These are phyloP conservation scores for Varanus salvator DNA, from an alignment of 2,113 vertebrate species.

Conservation along the genomic window DNA sequence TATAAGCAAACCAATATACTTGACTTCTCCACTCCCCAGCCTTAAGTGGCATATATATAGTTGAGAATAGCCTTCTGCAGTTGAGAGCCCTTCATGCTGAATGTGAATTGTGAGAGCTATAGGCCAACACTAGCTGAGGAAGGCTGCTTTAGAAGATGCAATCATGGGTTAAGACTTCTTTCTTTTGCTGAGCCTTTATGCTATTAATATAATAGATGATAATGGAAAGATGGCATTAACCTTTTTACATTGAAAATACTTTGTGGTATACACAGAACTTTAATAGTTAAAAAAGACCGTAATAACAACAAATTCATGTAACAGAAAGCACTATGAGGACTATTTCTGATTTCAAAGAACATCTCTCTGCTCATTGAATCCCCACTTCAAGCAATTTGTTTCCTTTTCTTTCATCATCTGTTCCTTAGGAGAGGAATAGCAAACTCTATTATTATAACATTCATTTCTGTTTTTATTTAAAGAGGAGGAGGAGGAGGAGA, in stretches of 20 bases:
- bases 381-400: conserved; percentile 21
- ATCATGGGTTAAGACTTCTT: neutral
- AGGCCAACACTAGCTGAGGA: no score
- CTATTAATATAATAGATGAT: neutral
- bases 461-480: neutral
- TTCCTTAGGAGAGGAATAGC: neutral
- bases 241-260: neutral
- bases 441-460: conserved; percentile 1
- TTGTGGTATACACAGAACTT: neutral
- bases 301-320: neutral
- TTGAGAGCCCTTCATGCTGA: neutral
- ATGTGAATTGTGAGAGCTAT: no score
- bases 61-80: neutral
- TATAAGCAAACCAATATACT: neutral
- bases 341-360: conserved; percentile 22
- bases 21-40: neutral
- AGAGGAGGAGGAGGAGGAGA: neutral
- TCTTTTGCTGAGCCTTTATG: neutral
- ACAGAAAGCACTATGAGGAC: neutral
- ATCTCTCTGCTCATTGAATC: conserved; percentile 15
- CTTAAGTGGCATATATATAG: neutral
- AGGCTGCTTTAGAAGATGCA: neutral
- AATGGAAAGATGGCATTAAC: neutral
- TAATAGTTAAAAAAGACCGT: neutral
- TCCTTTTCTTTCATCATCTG: conserved; percentile 20